A percentile compares a stretch with the other conserved stretches of the same genome.
Evolutionary conservation across 2,113 vertebrate species (phyloP).

Genomic region (Pseudorectes ferrugineus): DNA sequence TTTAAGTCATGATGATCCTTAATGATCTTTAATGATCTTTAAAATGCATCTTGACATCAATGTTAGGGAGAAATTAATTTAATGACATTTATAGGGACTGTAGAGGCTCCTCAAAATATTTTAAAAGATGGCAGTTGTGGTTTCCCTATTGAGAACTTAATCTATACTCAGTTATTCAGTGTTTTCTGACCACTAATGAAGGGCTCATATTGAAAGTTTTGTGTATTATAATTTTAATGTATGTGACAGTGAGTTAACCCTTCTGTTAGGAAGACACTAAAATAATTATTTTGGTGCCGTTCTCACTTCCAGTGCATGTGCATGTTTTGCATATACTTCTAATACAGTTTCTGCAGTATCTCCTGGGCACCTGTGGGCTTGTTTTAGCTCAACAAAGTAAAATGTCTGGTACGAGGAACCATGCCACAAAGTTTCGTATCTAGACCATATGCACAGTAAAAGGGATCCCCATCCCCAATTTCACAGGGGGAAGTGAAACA

Average conservation of each 20-base stretch:
- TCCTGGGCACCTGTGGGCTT: not conserved
- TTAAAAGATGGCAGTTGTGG: not conserved
- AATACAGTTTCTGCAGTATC: not conserved
- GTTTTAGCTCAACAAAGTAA: not conserved
- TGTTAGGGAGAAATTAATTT: not conserved
- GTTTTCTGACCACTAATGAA: not conserved
- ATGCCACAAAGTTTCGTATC: not conserved
- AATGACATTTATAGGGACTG: not conserved
- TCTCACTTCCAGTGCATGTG: not conserved
- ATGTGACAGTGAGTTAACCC: not conserved
- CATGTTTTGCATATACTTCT: not conserved
- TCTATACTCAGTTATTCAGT: not conserved
- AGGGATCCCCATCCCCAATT: not conserved
- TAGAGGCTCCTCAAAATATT: not conserved
- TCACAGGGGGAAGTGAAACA: not conserved
- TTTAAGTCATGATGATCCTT: not conserved
- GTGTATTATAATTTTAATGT: not conserved
- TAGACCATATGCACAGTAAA: not conserved
- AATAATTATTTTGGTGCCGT: not conserved
- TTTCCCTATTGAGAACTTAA: not conserved
- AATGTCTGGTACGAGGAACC: not conserved
- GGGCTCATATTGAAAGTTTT: not conserved
- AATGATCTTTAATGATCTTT: not conserved
- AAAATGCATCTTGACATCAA: not conserved
- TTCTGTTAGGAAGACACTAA: not conserved